These are phyloP conservation scores for Eulemur mongoz DNA, from an alignment of 2,797 vertebrate species.

Conservation along the genomic window DNA sequence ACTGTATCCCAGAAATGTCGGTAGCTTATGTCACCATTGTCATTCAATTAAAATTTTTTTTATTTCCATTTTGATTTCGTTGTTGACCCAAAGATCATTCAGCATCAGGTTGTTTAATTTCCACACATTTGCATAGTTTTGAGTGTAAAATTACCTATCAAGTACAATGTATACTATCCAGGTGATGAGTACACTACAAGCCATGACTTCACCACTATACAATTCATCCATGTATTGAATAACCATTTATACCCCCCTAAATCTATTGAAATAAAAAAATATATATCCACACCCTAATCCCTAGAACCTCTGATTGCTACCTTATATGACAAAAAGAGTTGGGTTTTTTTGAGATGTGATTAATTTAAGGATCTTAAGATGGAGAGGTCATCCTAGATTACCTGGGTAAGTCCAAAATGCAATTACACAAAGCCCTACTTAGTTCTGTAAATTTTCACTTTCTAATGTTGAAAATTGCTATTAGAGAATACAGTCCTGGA, in stretches of 20 bases:
- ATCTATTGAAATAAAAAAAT: neutral
- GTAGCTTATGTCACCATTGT: neutral
- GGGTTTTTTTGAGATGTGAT: neutral
- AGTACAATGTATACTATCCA: neutral
- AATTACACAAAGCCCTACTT: neutral
- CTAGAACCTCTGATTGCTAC: neutral
- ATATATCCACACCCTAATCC: neutral
- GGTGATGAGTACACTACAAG: neutral
- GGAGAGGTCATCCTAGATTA: neutral
- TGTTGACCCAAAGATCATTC: neutral
- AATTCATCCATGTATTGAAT: neutral
- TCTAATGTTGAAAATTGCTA: neutral
- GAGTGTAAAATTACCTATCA: neutral
- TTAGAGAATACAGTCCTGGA: neutral
- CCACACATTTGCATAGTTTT: neutral
- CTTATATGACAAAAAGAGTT: neutral
- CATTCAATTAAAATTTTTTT: neutral
- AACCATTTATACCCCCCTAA: neutral
- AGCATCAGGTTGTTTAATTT: neutral
- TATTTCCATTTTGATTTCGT: neutral
- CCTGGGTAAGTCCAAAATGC: neutral
- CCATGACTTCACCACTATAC: neutral
- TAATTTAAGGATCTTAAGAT: neutral
- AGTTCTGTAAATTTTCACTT: neutral
- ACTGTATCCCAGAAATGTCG: neutral